phyloP scores from a whole-genome alignment of 2,797 vertebrate genomes.

The Xiphophorus birchmanni region DNA sequence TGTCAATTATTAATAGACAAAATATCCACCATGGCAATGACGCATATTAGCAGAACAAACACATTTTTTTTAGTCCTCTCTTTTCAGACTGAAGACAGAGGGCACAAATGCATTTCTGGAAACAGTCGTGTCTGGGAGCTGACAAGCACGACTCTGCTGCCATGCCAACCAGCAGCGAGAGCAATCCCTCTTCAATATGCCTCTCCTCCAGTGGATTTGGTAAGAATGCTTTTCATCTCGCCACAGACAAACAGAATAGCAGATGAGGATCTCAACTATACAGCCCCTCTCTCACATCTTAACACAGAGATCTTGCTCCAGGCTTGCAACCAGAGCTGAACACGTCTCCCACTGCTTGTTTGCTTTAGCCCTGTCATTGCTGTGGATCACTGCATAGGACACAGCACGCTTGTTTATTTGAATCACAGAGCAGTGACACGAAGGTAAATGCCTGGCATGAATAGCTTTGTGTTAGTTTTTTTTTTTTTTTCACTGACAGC shows the following conservation, averaged over 20 bases:
- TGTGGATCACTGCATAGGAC: slow-evolving; percentile 43
- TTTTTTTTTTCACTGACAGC: neutral
- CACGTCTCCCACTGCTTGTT: slow-evolving; percentile 42
- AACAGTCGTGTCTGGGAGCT: slow-evolving; percentile 48
- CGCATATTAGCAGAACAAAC: slow-evolving; percentile 52
- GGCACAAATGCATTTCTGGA: slow-evolving; percentile 46
- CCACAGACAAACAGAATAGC: slow-evolving; percentile 75
- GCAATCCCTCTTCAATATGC: slow-evolving; percentile 59
- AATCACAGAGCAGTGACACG: slow-evolving; percentile 29
- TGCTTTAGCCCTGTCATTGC: slow-evolving; percentile 37
- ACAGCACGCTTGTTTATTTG: slow-evolving; percentile 36
- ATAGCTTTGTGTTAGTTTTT: neutral
- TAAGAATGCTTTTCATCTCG: slow-evolving; percentile 69
- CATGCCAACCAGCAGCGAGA: slow-evolving; percentile 70
- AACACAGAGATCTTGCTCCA: slow-evolving; percentile 42
- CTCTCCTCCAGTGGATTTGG: slow-evolving; percentile 68
- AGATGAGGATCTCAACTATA: slow-evolving; percentile 66
- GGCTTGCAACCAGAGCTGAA: slow-evolving; percentile 45
- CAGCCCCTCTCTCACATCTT: slow-evolving; percentile 53
- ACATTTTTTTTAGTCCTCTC: slow-evolving; percentile 20
- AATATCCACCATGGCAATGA: slow-evolving; percentile 25
- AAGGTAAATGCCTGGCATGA: slow-evolving; percentile 5
- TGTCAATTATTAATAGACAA: slow-evolving; percentile 43
- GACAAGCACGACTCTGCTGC: slow-evolving; percentile 69
- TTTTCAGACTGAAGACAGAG: slow-evolving; percentile 28